Percentiles rank a stretch among this genome's conserved stretches.
Conservation (phyloP, 1,140 invertebrate species). For the Drosophila grimshawi region DNA sequence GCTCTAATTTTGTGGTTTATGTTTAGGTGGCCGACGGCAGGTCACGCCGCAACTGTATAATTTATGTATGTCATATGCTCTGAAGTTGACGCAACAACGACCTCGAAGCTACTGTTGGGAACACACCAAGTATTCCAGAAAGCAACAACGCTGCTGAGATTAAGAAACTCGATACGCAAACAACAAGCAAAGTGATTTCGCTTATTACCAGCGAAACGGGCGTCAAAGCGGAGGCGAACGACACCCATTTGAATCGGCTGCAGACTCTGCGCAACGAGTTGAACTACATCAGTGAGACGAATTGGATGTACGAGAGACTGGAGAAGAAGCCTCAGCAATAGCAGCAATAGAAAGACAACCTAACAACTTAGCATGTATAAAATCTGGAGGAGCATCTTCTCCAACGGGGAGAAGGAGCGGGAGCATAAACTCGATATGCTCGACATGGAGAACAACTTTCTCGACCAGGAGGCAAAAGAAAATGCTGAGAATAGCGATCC, state of each 20-base stretch:
- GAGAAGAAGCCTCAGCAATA: slow-evolving; percentile 69
- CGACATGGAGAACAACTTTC: slow-evolving; percentile 62
- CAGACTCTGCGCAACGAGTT: slow-evolving; percentile 88
- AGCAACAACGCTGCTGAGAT: slow-evolving; percentile 43
- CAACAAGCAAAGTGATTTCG: slow-evolving; percentile 56
- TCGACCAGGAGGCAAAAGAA: slow-evolving; percentile 43
- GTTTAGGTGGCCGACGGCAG: too few relatives aligned
- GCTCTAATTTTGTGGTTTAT: too few relatives aligned
- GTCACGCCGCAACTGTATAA: too few relatives aligned
- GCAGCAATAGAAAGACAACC: too few relatives aligned
- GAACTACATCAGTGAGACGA: slow-evolving; percentile 88
- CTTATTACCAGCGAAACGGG: slow-evolving; percentile 45
- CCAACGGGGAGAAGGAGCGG: not conserved
- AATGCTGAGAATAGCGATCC: not conserved
- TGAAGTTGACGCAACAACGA: too few relatives aligned
- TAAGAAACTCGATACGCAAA: slow-evolving; percentile 65
- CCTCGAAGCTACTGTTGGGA: too few relatives aligned
- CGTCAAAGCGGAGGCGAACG: slow-evolving; percentile 68
- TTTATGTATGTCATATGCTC: too few relatives aligned
- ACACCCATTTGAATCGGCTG: slow-evolving; percentile 87
- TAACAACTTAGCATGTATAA: too few relatives aligned
- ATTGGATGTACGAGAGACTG: slow-evolving; percentile 88
- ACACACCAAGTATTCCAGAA: slow-evolving; percentile 44
- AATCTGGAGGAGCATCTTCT: slow-evolving; percentile 3
- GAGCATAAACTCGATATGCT: slow-evolving; percentile 52